phyloP scores from a whole-genome alignment of 2,797 vertebrate genomes.

The Rhinogobio ventralis region DNA sequence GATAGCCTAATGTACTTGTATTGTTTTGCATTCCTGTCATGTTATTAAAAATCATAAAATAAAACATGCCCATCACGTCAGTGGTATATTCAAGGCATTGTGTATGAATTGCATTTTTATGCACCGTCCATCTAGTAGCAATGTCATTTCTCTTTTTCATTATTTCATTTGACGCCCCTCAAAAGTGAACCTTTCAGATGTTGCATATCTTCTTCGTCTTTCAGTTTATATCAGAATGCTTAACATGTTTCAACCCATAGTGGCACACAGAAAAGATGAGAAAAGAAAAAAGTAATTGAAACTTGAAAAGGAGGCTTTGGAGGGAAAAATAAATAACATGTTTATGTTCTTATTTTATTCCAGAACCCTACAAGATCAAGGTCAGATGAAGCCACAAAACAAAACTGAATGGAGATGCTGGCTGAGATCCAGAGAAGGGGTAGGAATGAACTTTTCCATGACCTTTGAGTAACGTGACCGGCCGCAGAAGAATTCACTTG shows the following conservation, averaged over 20 bases:
- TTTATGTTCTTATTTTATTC: background rate
- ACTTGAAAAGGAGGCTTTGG: background rate
- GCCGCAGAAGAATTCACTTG: background rate
- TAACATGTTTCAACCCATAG: background rate
- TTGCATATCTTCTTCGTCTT: background rate
- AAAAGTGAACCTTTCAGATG: background rate
- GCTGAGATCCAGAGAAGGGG: slow-evolving; percentile 1
- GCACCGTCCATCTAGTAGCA: too few species aligned
- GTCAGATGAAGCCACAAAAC: slow-evolving; percentile 3
- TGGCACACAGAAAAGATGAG: background rate
- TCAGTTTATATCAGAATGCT: background rate
- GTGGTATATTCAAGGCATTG: background rate
- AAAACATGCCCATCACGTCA: background rate
- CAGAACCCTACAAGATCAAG: slow-evolving; percentile 2
- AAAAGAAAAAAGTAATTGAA: background rate
- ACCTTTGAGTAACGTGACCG: background rate
- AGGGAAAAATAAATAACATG: background rate
- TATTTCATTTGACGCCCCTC: background rate
- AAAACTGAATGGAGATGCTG: background rate
- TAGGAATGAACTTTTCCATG: background rate
- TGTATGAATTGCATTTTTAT: background rate
- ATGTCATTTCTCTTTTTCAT: slow-evolving; percentile 1
- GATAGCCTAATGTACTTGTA: background rate
- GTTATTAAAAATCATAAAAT: too few species aligned
- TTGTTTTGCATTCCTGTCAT: background rate